Conservation (phyloP, 2,797 vertebrate species). For the Anguilla marmorata region DNA sequence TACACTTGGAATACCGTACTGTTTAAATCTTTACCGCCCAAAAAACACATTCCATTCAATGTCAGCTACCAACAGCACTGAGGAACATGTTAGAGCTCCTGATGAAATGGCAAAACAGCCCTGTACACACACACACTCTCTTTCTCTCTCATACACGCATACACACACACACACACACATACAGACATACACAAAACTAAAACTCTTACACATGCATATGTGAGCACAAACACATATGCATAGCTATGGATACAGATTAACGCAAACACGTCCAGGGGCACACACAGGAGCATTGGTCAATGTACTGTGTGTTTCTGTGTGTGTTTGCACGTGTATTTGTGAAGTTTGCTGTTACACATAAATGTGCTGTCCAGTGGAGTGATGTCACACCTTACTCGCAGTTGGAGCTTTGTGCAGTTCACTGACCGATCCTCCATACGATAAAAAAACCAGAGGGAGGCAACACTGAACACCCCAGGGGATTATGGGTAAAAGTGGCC, state of each 20-base stretch:
- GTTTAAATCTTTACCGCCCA: conserved; percentile 33
- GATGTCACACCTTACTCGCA: not conserved
- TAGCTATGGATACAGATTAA: not conserved
- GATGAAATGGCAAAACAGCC: not conserved
- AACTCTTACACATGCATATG: not conserved
- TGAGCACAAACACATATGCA: not conserved
- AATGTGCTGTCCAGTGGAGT: not conserved
- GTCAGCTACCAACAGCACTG: conserved; percentile 15
- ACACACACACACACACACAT: not conserved
- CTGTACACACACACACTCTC: not conserved
- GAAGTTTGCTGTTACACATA: not conserved
- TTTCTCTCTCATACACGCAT: not conserved
- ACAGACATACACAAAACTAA: not conserved
- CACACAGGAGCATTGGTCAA: not conserved
- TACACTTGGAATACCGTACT: conserved; percentile 35
- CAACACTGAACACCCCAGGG: conserved; percentile 31
- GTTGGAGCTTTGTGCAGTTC: not conserved
- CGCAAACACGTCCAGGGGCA: not conserved
- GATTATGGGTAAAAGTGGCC: conserved; percentile 27
- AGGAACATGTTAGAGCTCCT: not conserved
- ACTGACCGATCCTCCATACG: not conserved
- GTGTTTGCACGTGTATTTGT: not conserved
- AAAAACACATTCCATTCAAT: conserved; percentile 37
- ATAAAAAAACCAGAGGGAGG: not conserved
- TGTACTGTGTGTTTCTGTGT: not conserved